These are phyloP conservation scores for Mayetiola destructor DNA, from an alignment of 2,888 invertebrate species.

Conservation along the genomic window DNA sequence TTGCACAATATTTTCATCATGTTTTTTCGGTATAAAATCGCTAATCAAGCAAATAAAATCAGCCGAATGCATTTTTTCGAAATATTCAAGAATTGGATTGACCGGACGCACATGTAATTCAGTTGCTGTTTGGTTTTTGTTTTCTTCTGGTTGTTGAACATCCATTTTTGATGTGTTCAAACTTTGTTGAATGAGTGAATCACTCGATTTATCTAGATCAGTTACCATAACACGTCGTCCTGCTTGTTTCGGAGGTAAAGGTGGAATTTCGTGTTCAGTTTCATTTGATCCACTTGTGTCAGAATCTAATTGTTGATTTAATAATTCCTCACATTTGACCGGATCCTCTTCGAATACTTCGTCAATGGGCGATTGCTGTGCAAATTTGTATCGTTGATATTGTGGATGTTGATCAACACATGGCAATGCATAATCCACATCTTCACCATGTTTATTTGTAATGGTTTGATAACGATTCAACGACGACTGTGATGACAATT, in stretches of 20 bases:
- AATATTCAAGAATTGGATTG: conserved; percentile 1
- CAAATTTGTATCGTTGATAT: not conserved
- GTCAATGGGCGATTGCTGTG: not conserved
- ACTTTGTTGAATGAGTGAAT: too few species aligned
- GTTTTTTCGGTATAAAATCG: conserved; percentile 15
- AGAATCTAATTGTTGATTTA: not conserved
- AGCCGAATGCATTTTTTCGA: not conserved
- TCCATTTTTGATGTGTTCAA: not conserved
- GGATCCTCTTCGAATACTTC: not conserved
- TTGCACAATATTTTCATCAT: conserved; percentile 6
- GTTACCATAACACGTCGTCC: conserved; percentile 19
- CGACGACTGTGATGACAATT: not conserved
- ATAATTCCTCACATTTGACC: not conserved
- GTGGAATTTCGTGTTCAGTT: not conserved
- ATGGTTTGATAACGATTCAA: conserved; percentile 21
- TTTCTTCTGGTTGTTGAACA: not conserved
- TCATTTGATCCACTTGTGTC: not conserved
- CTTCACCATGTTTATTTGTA: conserved; percentile 23
- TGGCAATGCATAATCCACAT: conserved; percentile 24
- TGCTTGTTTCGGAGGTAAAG: too few species aligned
- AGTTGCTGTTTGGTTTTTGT: not conserved
- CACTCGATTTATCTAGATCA: conserved; percentile 23
- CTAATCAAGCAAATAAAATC: conserved; percentile 13
- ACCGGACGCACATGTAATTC: not conserved
- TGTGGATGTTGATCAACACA: conserved; percentile 19